Evolutionary conservation across 2,797 vertebrate genomes (phyloP).

Genomic region (Clarias pachynema): DNA sequence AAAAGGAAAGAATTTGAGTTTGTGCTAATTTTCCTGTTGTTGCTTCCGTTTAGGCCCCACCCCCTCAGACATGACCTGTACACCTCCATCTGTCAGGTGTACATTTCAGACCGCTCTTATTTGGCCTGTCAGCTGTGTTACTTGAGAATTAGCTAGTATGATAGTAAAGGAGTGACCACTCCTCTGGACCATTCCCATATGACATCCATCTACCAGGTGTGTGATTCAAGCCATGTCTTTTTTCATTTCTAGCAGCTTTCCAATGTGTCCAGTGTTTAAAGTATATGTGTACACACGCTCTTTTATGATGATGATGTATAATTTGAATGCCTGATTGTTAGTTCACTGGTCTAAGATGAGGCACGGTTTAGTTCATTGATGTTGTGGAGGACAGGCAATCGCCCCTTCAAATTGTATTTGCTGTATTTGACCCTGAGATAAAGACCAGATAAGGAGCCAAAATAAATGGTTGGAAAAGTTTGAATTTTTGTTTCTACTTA

Average conservation of each 20-base stretch:
- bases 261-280: not conserved
- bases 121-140: not conserved
- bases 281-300: not conserved
- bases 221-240: not conserved
- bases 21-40: not conserved
- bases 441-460: not conserved
- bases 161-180: not conserved
- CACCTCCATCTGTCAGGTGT: constrained; percentile 12
- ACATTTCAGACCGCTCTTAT: not conserved
- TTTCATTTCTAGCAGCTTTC: not conserved
- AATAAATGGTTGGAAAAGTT: not conserved
- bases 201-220: not conserved
- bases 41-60: not conserved
- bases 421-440: no score
- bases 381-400: not conserved
- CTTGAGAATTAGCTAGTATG: not conserved
- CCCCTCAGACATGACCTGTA: not conserved
- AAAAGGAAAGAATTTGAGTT: not conserved
- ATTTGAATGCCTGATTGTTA: not conserved
- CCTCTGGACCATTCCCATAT: no score
- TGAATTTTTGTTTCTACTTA: no score
- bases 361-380: not conserved
- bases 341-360: not conserved
- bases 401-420: no score
- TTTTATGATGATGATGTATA: not conserved